Evolutionary conservation across 2,888 invertebrate genomes (phyloP), one percentile per base, ranked within the genome.

Genomic region (Chydorus sphaericus): DNA sequence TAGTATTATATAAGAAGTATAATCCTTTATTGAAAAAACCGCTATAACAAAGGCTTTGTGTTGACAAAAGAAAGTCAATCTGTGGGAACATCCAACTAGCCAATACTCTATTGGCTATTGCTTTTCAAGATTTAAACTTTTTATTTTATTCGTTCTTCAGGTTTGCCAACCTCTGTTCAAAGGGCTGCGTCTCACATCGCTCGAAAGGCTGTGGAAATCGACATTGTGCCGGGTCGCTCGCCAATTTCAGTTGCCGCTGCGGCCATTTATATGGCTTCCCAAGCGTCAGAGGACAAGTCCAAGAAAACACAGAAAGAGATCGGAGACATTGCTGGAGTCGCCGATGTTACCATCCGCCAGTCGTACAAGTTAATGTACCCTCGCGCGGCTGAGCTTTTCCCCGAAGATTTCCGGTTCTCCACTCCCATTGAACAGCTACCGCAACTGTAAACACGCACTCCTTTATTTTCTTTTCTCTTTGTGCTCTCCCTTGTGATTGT

Each of bases 171-270:
- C 64, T 83, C 84, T 70, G 89, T 90, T 4, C 91, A 91, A 68
- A 76, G 85, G 61, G 96, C 93, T 3, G 98, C 98, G 0, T 96
- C 96, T 0, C 85, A 92, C 66, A 98, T 98, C 66, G 97, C 98
- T 0, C 79, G 88, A 66, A 91, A 90, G 67, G 97, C 97, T 3
- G 93, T 93, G 0, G 96, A 98, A 67, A 73, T 93, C 71, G 96
- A 98, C 68, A 87, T 98, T 65, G 96, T 97, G 8, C 91, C 97
- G 38, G 97, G 97, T 6, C 80, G 97, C 65, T 96, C 96, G 57
- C 98, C 98, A 0, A 96, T 98, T 61, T 97, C 97, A 0, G 94
- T 98, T 1, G 94, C 98, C 0, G 98, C 98, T 7, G 97, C 98
- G 50, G 96, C 98, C 55, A 99, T 98, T 66, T 98, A 97, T 67